Evolutionary conservation across 2,797 vertebrate genomes (phyloP), one percentile per base, ranked within the genome.

Genomic region (Esox lucius): DNA sequence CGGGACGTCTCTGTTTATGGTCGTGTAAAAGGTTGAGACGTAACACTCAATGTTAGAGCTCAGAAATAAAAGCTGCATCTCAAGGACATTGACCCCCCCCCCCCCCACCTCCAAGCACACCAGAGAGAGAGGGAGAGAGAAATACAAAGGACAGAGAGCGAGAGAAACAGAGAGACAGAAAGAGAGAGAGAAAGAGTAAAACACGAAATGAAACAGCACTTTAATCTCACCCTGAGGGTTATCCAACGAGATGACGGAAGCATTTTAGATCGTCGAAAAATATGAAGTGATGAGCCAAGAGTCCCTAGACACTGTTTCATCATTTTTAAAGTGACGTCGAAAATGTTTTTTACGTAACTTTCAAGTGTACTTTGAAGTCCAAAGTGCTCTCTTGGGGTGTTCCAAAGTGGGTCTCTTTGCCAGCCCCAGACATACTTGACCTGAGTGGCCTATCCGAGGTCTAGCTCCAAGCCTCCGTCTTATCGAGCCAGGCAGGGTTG

Each of bases 291-390:
- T 4, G 11, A 19, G 26, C 9, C 26, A 71, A 13, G 67, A 75
- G 6, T 51, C 19, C 7, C 4, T 28, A 72, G 71, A 83, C 59
- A 76, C 77, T 70, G 48, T 77, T 84, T 76, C 77, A 85, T 66
- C 13, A 5, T 66, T 17, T 72, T 46, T n/a, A 71, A 61, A 61
- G 31, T 53, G 9, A 22, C 9, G 7, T 70, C 1, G 11, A 65
- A 51, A 67, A 67, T 73, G 53, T 59, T 39, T 24, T 24, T 46
- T 13, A 46, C 42, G 19, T 31, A 61, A 67, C 56, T 74, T 64
- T 16, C 26, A 77, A 77, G 26, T 82, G 79, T 73, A 75, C 74
- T 84, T 75, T 59, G 28, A 81, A 80, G 74, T 68, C 15, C 80
- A 80, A 84, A 77, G 53, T 68, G 83, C 16, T 80, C 17, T 48